Percentiles rank a stretch among this genome's conserved stretches.
Conservation (phyloP, 2,113 vertebrate genomes). For the Xenopus laevis region DNA sequence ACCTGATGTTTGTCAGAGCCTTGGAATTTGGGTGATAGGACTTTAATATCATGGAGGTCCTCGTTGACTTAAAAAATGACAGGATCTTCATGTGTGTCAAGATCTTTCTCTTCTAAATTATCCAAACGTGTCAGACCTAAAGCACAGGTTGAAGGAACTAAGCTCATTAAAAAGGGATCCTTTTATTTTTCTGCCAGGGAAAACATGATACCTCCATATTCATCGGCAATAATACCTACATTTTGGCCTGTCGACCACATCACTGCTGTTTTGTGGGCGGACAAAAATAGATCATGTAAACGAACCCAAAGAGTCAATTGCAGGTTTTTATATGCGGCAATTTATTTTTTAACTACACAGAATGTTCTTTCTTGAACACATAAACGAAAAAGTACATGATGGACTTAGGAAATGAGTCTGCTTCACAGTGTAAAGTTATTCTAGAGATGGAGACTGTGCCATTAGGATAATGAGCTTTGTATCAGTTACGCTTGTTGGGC, state of each 20-base stretch:
- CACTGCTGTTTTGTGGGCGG: slow-evolving; percentile 73
- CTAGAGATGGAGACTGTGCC: background rate
- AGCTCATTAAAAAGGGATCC: slow-evolving; percentile 50
- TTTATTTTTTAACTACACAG: slow-evolving; percentile 68
- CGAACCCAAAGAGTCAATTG: slow-evolving; percentile 79
- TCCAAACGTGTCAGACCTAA: background rate
- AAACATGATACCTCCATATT: slow-evolving; percentile 69
- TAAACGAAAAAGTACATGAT: slow-evolving; percentile 77
- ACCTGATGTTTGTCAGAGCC: too few species aligned
- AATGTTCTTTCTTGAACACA: slow-evolving; percentile 78
- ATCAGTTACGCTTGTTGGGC: too few species aligned
- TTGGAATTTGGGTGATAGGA: too few species aligned
- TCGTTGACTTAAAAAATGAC: too few species aligned
- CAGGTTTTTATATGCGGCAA: slow-evolving; percentile 81
- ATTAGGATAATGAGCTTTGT: background rate
- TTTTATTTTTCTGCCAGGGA: slow-evolving; percentile 66
- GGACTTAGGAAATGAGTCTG: slow-evolving; percentile 74
- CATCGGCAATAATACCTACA: slow-evolving; percentile 71
- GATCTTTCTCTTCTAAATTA: background rate
- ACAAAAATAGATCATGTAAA: slow-evolving; percentile 81
- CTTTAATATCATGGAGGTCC: too few species aligned
- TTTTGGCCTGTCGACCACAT: slow-evolving; percentile 75
- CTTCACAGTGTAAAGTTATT: slow-evolving; percentile 48
- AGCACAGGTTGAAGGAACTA: background rate
- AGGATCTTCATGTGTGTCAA: background rate